A percentile compares a stretch with the other conserved stretches of the same genome.
These are phyloP conservation scores for Mobula hypostoma DNA, from an alignment of 2,113 vertebrate genomes.

Conservation along the genomic window DNA sequence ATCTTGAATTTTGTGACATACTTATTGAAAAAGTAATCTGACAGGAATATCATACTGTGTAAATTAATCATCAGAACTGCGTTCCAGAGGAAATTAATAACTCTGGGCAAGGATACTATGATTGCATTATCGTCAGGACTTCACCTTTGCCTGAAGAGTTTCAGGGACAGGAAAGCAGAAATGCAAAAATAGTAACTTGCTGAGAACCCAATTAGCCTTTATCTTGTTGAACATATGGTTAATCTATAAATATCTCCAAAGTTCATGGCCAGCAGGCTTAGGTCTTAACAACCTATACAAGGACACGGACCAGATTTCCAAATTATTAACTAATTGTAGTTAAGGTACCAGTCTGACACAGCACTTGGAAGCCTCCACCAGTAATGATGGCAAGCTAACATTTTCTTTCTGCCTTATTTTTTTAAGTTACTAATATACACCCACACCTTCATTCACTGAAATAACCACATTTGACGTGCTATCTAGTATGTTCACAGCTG, in stretches of 20 bases:
- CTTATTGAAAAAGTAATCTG: not conserved
- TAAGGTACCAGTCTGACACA: not conserved
- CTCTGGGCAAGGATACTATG: not conserved
- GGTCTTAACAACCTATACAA: not conserved
- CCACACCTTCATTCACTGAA: too few relatives aligned
- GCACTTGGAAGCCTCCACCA: not conserved
- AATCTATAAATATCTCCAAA: not conserved
- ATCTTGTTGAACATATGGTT: not conserved
- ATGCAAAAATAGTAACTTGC: not conserved
- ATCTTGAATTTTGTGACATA: not conserved
- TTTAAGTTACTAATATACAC: not conserved
- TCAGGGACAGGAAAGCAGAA: not conserved
- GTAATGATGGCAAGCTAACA: not conserved
- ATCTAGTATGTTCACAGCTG: not conserved
- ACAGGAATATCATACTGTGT: constrained; percentile 6
- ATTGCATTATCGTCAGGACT: not conserved
- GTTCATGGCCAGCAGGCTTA: not conserved
- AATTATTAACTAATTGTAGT: not conserved
- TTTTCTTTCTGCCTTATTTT: not conserved
- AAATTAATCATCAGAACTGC: constrained; percentile 21
- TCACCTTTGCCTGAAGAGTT: not conserved
- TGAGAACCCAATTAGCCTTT: not conserved
- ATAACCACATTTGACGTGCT: not conserved
- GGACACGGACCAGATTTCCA: not conserved
- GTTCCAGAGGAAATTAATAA: not conserved